Percentiles rank a stretch among this genome's conserved stretches.
Conservation (phyloP, 2,797 vertebrate genomes). For the Danio kyathit region DNA sequence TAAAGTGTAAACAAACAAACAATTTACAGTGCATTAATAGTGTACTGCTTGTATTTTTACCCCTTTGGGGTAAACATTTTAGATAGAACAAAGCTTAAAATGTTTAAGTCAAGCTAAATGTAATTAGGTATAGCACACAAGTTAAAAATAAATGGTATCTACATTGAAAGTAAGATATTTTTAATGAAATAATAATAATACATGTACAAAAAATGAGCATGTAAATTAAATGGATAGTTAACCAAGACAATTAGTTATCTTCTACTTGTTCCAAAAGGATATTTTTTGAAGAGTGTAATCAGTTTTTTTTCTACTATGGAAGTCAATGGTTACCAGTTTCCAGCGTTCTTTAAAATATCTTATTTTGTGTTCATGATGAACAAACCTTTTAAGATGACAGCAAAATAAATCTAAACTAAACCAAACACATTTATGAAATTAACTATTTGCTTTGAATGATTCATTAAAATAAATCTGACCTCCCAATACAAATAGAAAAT, state of each 20-base stretch:
- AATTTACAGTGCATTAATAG: too few species aligned
- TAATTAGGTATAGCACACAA: neutral
- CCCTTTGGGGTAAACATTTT: neutral
- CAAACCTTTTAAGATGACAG: too few species aligned
- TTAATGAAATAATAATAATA: slow-evolving; percentile 1
- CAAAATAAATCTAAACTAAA: neutral
- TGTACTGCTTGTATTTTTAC: neutral
- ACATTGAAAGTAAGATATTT: neutral
- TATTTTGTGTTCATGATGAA: too few species aligned
- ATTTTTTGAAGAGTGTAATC: too few species aligned
- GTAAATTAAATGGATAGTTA: neutral
- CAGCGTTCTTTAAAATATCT: too few species aligned
- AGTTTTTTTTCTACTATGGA: too few species aligned
- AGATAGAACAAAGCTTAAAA: neutral
- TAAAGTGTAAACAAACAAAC: too few species aligned
- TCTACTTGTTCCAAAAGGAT: too few species aligned
- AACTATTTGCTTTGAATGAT: neutral
- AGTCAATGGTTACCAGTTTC: too few species aligned
- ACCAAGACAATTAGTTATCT: too few species aligned
- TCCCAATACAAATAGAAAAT: neutral
- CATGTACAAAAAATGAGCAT: neutral
- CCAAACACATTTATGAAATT: neutral
- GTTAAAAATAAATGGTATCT: neutral
- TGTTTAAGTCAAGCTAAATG: neutral
- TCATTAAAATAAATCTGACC: slow-evolving; percentile 10